Base-by-base conservation (phyloP, 2,113 vertebrate species). In the Madoqua kirkii region DNA sequence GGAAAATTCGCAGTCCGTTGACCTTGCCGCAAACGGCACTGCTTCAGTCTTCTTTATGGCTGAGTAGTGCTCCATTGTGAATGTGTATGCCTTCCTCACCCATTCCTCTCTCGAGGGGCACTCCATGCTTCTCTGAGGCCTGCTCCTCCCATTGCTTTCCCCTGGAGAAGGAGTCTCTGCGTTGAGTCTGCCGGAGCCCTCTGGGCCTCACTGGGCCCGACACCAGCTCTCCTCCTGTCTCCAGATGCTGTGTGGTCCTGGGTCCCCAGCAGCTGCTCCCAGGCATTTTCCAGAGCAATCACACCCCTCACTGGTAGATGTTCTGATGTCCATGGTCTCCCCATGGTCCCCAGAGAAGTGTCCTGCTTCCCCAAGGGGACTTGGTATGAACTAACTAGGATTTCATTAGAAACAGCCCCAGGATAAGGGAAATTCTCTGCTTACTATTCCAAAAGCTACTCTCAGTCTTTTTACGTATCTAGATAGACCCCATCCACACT, bases 141-240 rank as follows among this genome's bases (percentile, higher is more conserved):
- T 27, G 27, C 11, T 40, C 29, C 19, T 45, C 15, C 5, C 3
- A 27, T 3, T 5, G 45, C 6, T 33, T 62, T 13, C 83, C 17
- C 40, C 9, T 8, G 23, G n/a, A 52, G 19, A 74, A n/a, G 21
- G 27, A 43, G 19, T 62, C 52, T 36, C 87, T 64, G 83, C 6
- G 57, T 15, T 52, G 29, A 55, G n/a, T 29, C 31, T 85, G n/a
- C 16, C n/a, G 2, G 1, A 50, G 7, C 29, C 10, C 21, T 43
- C 29, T 3, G 13, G 19, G 23, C 4, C 8, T 14, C 6, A 5
- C 1, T 64, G 60, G 17, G 2, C 17, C 55, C 1, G 1, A 33
- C 21, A 33, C 59, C 54, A 85, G 33, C 19, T 88, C 57, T 54
- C 17, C 43, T 27, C 23, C 31, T 25, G 10, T 19, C 31, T 67